phyloP scores from a whole-genome alignment of 2,113 vertebrate genomes.

The Pangasianodon gigas region DNA sequence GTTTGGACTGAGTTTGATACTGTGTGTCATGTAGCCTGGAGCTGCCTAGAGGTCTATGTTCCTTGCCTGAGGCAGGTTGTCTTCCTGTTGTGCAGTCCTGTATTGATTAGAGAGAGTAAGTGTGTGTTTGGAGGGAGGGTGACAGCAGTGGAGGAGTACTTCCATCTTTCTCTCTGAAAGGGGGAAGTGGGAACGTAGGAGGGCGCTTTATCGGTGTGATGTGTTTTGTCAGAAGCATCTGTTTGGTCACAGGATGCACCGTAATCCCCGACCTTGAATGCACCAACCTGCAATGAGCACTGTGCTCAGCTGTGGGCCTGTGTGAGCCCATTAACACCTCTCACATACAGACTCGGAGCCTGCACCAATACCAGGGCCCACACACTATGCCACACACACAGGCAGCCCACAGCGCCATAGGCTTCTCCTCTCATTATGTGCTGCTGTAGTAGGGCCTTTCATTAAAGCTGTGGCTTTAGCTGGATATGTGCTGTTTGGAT shows the following conservation, averaged over 20 bases:
- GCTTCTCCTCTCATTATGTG: conserved; percentile 44
- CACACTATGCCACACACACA: conserved; percentile 39
- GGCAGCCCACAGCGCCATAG: conserved; percentile 33
- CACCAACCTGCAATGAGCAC: conserved; percentile 42
- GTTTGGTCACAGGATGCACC: conserved; percentile 56
- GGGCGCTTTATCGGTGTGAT: conserved; percentile 52
- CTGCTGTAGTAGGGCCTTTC: conserved; percentile 34
- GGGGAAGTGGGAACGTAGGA: conserved; percentile 36
- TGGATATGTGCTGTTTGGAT: conserved; percentile 20
- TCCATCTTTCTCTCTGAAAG: conserved; percentile 50
- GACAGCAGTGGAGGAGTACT: conserved; percentile 19
- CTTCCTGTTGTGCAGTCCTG: conserved; percentile 44
- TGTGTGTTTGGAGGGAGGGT: conserved; percentile 35
- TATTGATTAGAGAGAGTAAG: conserved; percentile 51
- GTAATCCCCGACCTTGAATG: conserved; percentile 55
- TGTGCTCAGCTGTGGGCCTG: conserved; percentile 58
- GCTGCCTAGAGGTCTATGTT: conserved; percentile 39
- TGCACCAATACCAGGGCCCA: conserved; percentile 41
- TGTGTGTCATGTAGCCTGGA: conserved; percentile 36
- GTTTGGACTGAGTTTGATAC: conserved; percentile 27
- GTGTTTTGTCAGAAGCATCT: conserved; percentile 61
- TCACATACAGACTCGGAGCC: conserved; percentile 42
- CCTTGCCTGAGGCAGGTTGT: conserved; percentile 25
- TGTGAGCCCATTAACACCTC: conserved; percentile 61
- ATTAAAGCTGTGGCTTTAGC: conserved; percentile 31